phyloP scores from a whole-genome alignment of 2,113 vertebrate species.

The Mesocricetus auratus region DNA sequence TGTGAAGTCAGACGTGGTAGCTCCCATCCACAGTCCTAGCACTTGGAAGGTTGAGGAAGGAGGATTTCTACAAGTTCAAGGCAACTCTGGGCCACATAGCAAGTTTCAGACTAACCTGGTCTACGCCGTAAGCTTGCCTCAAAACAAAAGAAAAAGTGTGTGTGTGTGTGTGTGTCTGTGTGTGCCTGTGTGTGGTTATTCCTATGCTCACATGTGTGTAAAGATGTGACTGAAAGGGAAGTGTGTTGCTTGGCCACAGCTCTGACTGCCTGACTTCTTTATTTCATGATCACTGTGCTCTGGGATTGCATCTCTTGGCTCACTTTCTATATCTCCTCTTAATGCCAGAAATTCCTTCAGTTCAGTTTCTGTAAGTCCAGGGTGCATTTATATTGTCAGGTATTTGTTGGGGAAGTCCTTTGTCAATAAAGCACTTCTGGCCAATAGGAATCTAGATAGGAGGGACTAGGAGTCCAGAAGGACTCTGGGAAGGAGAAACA shows the following conservation, averaged over 20 bases:
- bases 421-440: too few species aligned
- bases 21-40: background rate
- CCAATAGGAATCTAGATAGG: too few species aligned
- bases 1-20: background rate
- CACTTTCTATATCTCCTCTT: background rate
- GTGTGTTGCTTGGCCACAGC: background rate
- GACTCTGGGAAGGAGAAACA: too few species aligned
- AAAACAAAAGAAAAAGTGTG: background rate
- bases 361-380: background rate
- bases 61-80: background rate
- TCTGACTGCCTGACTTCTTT: conserved; percentile 53
- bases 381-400: background rate
- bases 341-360: conserved; percentile 4
- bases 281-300: background rate
- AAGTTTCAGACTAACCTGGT: background rate
- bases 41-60: background rate
- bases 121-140: background rate
- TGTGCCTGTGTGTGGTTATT: background rate
- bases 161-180: background rate
- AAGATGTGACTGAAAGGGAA: conserved; percentile 40
- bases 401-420: too few species aligned
- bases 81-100: background rate
- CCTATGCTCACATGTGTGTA: too few species aligned
- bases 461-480: too few species aligned
- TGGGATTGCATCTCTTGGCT: background rate